phyloP scores from a whole-genome alignment of 2,888 invertebrate genomes.

The Bhutanitis thaidina region DNA sequence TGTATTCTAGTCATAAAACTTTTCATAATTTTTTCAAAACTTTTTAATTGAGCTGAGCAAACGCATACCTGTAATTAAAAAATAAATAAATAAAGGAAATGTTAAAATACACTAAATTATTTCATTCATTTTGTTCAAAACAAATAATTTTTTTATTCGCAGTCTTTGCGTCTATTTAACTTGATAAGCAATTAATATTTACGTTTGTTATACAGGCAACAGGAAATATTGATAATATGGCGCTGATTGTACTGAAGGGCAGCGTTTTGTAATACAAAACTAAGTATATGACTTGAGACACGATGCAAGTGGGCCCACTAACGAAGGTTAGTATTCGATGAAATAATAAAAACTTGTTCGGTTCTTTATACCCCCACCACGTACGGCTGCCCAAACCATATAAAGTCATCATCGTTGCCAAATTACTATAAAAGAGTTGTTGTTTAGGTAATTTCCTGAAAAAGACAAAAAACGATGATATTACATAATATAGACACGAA shows the following conservation, averaged over 20 bases:
- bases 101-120: not conserved
- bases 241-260: constrained; percentile 18
- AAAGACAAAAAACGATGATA: not conserved
- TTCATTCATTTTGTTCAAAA: too few species aligned
- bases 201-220: constrained; percentile 19
- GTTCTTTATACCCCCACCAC: constrained; percentile 23
- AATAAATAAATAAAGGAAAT: not conserved
- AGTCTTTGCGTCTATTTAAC: too few species aligned
- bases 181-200: constrained; percentile 6
- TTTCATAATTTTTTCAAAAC: constrained; percentile 28
- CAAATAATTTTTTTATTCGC: too few species aligned
- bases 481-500: too few species aligned
- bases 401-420: constrained; percentile 13
- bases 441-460: constrained; percentile 19
- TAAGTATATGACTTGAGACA: constrained; percentile 20
- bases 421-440: constrained; percentile 18
- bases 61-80: constrained; percentile 18
- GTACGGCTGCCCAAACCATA: constrained; percentile 11
- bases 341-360: constrained; percentile 14
- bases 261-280: constrained; percentile 17
- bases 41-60: constrained; percentile 19
- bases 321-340: not conserved
- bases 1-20: constrained; percentile 34
- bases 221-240: constrained; percentile 20
- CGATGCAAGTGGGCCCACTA: constrained; percentile 1